phyloP scores from a whole-genome alignment of 2,888 invertebrate genomes.

The Coleophora flavipennella region DNA sequence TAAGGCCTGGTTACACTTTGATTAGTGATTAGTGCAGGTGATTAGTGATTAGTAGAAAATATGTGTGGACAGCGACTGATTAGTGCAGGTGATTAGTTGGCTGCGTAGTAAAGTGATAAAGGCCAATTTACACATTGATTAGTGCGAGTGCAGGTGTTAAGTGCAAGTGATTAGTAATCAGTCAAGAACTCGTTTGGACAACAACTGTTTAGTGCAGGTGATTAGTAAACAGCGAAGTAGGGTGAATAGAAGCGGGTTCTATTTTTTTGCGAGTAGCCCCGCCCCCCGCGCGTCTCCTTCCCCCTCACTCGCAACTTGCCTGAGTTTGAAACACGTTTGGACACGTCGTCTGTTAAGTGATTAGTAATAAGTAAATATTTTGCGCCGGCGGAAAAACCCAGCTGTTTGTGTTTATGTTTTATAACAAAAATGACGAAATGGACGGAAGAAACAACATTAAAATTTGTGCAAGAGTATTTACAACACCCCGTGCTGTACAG shows the following conservation, averaged over 20 bases:
- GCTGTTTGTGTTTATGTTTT: too few relatives aligned
- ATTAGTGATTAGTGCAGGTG: too few relatives aligned
- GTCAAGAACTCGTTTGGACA: too few relatives aligned
- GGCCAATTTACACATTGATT: conserved; percentile 1
- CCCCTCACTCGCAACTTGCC: background rate
- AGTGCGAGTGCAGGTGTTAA: conserved; percentile 2
- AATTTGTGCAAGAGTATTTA: conserved; percentile 13
- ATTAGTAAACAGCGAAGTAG: conserved; percentile 1
- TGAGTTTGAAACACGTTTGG: conserved; percentile 2
- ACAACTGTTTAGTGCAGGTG: background rate
- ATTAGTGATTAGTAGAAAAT: too few relatives aligned
- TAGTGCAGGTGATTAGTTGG: too few relatives aligned
- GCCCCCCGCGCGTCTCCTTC: conserved; percentile 1
- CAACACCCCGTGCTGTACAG: conserved; percentile 11
- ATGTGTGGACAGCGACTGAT: too few relatives aligned
- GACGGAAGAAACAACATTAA: background rate
- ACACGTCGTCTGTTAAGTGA: conserved; percentile 4
- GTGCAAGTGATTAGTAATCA: too few relatives aligned
- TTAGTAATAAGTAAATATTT: conserved; percentile 1
- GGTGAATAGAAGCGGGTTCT: conserved; percentile 1
- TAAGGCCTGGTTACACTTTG: too few relatives aligned
- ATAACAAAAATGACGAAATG: background rate
- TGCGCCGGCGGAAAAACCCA: too few relatives aligned
- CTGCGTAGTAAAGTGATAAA: too few relatives aligned
- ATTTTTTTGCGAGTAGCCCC: conserved; percentile 2